Base-by-base conservation (phyloP, 1,140 invertebrate species). In the Macrosteles quadrilineatus region DNA sequence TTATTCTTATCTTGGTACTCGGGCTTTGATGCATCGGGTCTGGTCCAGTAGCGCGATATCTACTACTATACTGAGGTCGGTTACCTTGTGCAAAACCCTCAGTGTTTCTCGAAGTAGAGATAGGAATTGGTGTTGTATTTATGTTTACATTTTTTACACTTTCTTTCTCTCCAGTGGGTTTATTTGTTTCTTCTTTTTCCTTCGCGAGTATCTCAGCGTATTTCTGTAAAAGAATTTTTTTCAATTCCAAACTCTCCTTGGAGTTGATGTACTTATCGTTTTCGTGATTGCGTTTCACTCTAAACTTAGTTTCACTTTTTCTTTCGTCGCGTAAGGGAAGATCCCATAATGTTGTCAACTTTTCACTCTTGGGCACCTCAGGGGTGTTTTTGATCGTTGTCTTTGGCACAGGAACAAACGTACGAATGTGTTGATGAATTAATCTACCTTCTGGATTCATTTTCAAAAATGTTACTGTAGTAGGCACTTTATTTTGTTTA, bases 221-320 rank as follows among this genome's bases (percentile, higher is more conserved):
- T 68, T 57, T 68, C n/a, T 69, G 31, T 36, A 69, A 40, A 1
- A 43, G 17, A 21, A 36, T 2, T 19, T 59, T 59, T 40, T 32
- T 69, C 2, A 57, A 53, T n/a, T 55, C 53, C 31, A 36, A 21
- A 59, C 55, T 59, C 36, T 57, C 55, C 19, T 69, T 59, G 9
- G 47, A 40, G n/a, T 69, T 59, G 14, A 69, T 69, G 59, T 57
- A 69, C 31, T 30, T 55, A 66, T 30, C 59, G 31, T 64, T 70
- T 65, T 64, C 21, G 45, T 45, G 1, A 66, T 66, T 66, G 1
- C 63, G 23, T 45, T 66, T 66, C n/a, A 45, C 40, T 47, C 57
- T 63, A 40, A 70, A 65, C 47, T 43, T 73, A 1, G 69, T 67
- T 62, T 73, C 67, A 17, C 32, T 43, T 23, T 68, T 21, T 47